Percentiles rank a stretch among this genome's conserved stretches.
Evolutionary conservation across 2,888 invertebrate species (phyloP).

Genomic region (Autographa gamma): DNA sequence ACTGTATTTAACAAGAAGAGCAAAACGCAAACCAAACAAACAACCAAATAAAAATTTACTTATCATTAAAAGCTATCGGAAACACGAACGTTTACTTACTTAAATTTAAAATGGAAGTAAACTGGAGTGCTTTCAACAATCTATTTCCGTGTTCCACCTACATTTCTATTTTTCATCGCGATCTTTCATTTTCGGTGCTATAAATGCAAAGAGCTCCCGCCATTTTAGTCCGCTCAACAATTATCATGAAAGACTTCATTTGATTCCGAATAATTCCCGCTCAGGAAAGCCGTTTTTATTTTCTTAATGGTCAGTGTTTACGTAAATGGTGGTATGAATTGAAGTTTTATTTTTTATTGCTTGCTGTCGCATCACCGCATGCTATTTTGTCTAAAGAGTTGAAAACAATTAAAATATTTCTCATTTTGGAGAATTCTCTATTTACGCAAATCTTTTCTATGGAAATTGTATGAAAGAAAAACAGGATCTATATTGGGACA

Average conservation of each 20-base stretch:
- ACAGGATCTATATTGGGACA: not conserved
- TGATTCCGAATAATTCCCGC: constrained; percentile 7
- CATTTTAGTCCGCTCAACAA: constrained; percentile 5
- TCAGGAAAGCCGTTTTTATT: not conserved
- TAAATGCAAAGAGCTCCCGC: constrained; percentile 22
- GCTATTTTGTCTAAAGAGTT: too few relatives aligned
- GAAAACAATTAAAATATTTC: too few relatives aligned
- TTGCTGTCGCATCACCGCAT: too few relatives aligned
- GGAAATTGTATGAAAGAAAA: too few relatives aligned
- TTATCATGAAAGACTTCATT: constrained; percentile 12
- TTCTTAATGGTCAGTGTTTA: not conserved
- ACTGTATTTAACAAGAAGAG: not conserved
- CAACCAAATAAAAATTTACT: not conserved
- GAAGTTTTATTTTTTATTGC: not conserved
- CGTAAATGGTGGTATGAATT: not conserved
- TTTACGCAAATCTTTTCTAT: not conserved
- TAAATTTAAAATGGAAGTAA: not conserved
- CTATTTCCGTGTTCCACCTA: constrained; percentile 8
- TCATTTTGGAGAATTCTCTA: too few relatives aligned
- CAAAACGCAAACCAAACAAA: not conserved
- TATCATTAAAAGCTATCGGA: not conserved
- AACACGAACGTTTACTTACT: not conserved
- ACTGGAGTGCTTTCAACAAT: not conserved
- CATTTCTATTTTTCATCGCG: constrained; percentile 15
- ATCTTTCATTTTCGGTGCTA: constrained; percentile 23